phyloP scores from a whole-genome alignment of 2,888 invertebrate species.

The Dryobota labecula region DNA sequence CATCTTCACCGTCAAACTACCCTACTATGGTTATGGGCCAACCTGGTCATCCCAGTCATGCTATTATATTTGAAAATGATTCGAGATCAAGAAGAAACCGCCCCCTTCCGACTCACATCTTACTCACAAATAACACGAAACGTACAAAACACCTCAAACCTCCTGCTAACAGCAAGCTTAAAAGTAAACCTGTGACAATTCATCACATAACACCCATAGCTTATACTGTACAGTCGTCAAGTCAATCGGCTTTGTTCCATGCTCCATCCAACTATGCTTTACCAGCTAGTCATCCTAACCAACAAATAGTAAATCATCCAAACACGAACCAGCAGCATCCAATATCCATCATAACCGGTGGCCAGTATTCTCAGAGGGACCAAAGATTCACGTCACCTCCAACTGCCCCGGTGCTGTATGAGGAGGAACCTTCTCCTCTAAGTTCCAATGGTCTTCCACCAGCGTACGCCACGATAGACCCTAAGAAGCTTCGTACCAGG shows the following conservation, averaged over 20 bases:
- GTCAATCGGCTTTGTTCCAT: slow-evolving; percentile 51
- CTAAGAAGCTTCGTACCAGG: slow-evolving; percentile 70
- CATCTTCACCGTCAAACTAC: slow-evolving; percentile 55
- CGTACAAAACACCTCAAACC: slow-evolving; percentile 61
- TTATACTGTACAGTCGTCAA: slow-evolving; percentile 47
- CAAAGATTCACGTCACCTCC: slow-evolving; percentile 55
- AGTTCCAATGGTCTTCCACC: slow-evolving; percentile 59
- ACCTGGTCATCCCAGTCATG: slow-evolving; percentile 46
- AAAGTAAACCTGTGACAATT: slow-evolving; percentile 52
- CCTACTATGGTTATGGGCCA: slow-evolving; percentile 56
- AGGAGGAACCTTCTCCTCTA: slow-evolving; percentile 48
- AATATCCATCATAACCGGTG: slow-evolving; percentile 24
- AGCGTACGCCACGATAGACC: slow-evolving; percentile 76
- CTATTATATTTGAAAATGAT: slow-evolving; percentile 47
- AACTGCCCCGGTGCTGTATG: slow-evolving; percentile 48
- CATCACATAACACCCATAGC: slow-evolving; percentile 39
- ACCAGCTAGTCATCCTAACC: slow-evolving; percentile 36
- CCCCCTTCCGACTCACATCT: slow-evolving; percentile 38
- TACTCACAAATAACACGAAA: slow-evolving; percentile 44
- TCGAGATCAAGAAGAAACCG: slow-evolving; percentile 32
- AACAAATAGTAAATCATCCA: slow-evolving; percentile 11
- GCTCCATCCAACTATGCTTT: slow-evolving; percentile 53
- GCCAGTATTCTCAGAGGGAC: slow-evolving; percentile 14
- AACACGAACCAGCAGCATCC: slow-evolving; percentile 21
- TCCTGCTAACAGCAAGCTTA: slow-evolving; percentile 53